Evolutionary conservation across 2,888 invertebrate genomes (phyloP).

Genomic region (Muschampia plurimacula): DNA sequence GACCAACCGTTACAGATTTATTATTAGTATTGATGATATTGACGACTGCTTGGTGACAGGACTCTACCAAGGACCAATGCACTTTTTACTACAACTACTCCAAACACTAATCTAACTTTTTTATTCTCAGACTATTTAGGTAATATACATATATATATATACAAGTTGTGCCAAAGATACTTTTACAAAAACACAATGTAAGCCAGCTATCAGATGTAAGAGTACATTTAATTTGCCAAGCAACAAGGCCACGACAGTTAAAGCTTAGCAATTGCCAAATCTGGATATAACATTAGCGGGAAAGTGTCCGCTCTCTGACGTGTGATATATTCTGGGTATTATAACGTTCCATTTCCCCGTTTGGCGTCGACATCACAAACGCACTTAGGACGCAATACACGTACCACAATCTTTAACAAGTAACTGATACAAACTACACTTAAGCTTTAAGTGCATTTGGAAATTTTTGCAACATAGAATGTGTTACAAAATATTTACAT

Average conservation of each 20-base stretch:
- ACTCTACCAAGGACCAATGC: no score
- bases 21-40: no score
- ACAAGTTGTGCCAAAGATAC: no score
- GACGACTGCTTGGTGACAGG: no score
- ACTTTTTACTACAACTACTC: no score
- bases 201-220: no score
- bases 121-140: no score
- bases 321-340: conserved; percentile 15
- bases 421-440: conserved; percentile 26
- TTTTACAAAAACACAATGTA: no score
- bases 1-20: no score
- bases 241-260: conserved; percentile 10
- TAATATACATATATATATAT: no score
- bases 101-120: no score
- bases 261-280: conserved; percentile 26
- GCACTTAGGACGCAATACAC: conserved; percentile 22
- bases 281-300: conserved; percentile 25
- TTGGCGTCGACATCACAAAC: conserved; percentile 12
- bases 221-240: not conserved
- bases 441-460: not conserved
- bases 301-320: conserved; percentile 24
- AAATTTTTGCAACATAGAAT: not conserved
- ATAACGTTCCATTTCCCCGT: not conserved
- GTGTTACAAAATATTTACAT: not conserved
- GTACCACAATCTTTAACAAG: conserved; percentile 7